Conservation (phyloP, 1,140 invertebrate species). For the Drosophila grimshawi region DNA sequence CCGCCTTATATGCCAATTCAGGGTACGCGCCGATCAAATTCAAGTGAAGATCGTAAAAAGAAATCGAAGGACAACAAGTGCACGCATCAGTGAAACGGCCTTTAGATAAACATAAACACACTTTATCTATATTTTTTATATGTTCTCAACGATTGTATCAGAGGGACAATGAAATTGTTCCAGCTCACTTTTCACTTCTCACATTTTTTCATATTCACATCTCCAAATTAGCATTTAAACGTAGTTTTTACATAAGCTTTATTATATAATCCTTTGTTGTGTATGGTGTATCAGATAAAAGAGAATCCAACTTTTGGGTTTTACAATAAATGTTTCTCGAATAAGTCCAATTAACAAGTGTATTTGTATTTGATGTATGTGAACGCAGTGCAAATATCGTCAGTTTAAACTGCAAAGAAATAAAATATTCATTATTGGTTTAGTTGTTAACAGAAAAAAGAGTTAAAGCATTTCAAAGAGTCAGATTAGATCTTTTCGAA, state of each 20-base stretch:
- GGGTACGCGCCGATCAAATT: conserved; percentile 88
- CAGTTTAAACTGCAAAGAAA: background rate
- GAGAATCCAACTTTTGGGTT: conserved; percentile 13
- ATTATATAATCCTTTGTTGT: conserved; percentile 37
- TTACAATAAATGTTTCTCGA: conserved; percentile 46
- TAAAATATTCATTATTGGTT: background rate
- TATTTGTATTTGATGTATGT: background rate
- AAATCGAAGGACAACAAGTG: conserved; percentile 85
- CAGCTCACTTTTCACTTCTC: conserved; percentile 16
- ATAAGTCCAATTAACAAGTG: background rate
- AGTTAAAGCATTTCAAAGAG: no score
- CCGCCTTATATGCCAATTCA: conserved; percentile 92
- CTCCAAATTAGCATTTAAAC: conserved; percentile 45
- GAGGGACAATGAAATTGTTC: conserved; percentile 73
- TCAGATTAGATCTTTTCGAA: no score
- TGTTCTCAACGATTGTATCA: conserved; percentile 15
- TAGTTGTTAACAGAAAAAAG: background rate
- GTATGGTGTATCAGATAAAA: conserved; percentile 20
- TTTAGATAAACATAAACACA: background rate
- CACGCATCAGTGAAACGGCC: conserved; percentile 76
- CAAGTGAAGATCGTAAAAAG: conserved; percentile 85
- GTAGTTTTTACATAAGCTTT: conserved; percentile 45
- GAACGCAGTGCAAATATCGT: no score
- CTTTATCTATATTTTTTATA: conserved; percentile 9
- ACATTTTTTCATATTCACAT: conserved; percentile 34